Evolutionary conservation across 2,113 vertebrate genomes (phyloP), one percentile per base, ranked within the genome.

Genomic region (Sander lucioperca): DNA sequence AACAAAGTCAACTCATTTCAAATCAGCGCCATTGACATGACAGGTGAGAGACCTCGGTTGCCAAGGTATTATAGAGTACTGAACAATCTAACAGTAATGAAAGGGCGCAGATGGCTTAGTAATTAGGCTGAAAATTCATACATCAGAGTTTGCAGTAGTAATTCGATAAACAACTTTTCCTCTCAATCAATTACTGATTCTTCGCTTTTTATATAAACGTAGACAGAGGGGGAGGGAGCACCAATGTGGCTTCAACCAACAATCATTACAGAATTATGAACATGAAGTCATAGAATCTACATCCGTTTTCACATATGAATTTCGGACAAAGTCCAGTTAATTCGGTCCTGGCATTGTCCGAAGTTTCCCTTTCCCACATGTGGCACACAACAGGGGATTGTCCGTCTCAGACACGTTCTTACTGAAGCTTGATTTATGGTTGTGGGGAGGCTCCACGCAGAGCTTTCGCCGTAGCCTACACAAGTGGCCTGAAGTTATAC

Each of bases 1-100:
- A 83, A 82, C 36, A 4, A 79, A 83, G 43, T 81, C 36, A 14
- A 1, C 48, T 79, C 47, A 57, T 71, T 80, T 84, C 18, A 84
- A 58, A 76, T 54, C 18, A 67, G 13, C 16, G 21, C 47, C 47
- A 50, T 6, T 74, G 74, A 13, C 33, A 53, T n/a, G 57, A 43
- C 16, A 68, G 82, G 62, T 61, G 39, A 58, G 69, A 82, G 80
- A 78, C 53, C 11, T 77, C 16, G 21, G 62, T 71, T 88, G 74
- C 72, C 77, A 87, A 48, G 58, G 75, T 82, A 36, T 71, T 64
- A 5, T 18, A 36, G 19, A 51, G 36, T 25, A 57, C n/a, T 57
- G 36, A 48, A 21, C 57, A 59, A 48, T 19, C 43, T 18, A 11
- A 39, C 45, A 59, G 51, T 18, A 27, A 5, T 30, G 69, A 67